Evolutionary conservation across 2,888 invertebrate genomes (phyloP).

Genomic region (Synanthedon tipuliformis): DNA sequence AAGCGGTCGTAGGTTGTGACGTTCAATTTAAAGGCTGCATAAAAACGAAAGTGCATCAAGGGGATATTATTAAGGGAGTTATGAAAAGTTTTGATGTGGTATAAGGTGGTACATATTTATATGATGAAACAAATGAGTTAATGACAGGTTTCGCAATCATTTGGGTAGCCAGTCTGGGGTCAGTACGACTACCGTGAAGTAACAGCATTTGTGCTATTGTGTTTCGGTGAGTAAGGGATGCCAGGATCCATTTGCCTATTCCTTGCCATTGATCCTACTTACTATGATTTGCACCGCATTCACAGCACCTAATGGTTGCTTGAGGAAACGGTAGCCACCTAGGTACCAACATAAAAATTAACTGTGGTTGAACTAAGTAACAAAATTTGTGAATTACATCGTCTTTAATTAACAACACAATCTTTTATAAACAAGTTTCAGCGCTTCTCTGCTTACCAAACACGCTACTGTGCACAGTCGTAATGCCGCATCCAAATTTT

Average conservation of each 20-base stretch:
- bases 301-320: neutral
- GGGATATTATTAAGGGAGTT: slow-evolving; percentile 4
- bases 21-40: slow-evolving; percentile 43
- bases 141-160: no score
- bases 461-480: neutral
- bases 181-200: no score
- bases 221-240: no score
- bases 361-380: neutral
- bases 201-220: no score
- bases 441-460: no score
- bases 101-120: neutral
- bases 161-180: no score
- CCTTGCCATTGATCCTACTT: neutral
- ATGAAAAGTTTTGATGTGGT: slow-evolving; percentile 7
- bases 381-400: neutral
- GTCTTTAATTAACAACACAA: no score
- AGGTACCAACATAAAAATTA: neutral
- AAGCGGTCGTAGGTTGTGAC: slow-evolving; percentile 33
- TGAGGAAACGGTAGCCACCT: neutral
- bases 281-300: neutral
- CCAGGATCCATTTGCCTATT: neutral
- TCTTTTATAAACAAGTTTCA: no score
- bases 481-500: slow-evolving; percentile 27
- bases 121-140: neutral
- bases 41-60: slow-evolving; percentile 52